phyloP scores from a whole-genome alignment of 2,888 invertebrate species.

The Bembecia ichneumoniformis region DNA sequence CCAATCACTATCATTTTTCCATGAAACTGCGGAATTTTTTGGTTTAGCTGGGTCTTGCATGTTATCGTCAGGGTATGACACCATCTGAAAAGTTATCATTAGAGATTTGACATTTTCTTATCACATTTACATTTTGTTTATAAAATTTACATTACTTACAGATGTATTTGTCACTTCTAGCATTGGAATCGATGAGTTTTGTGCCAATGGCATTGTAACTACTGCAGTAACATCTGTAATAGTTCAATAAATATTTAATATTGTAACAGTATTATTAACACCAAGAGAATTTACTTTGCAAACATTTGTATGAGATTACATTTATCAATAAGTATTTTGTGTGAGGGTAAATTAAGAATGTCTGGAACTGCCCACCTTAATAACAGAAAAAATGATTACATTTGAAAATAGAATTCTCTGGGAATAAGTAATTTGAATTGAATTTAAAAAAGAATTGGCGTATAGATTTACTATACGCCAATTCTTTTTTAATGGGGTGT shows the following conservation, averaged over 20 bases:
- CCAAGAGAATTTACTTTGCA: too few species aligned
- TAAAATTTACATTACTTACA: constrained; percentile 31
- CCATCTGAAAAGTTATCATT: constrained; percentile 32
- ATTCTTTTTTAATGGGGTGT: too few species aligned
- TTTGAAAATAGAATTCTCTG: too few species aligned
- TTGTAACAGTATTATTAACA: not conserved
- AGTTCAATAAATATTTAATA: not conserved
- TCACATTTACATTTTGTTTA: not conserved
- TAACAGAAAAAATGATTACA: too few species aligned
- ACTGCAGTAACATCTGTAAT: constrained; percentile 64
- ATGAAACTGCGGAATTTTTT: constrained; percentile 56
- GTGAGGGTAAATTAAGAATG: too few species aligned
- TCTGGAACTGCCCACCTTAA: too few species aligned
- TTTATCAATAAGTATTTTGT: too few species aligned
- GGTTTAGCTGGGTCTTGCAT: constrained; percentile 62
- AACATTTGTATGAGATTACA: too few species aligned
- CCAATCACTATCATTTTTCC: constrained; percentile 60
- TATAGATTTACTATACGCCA: too few species aligned
- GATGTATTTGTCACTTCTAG: constrained; percentile 66
- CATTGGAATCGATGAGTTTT: constrained; percentile 60
- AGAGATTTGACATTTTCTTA: not conserved
- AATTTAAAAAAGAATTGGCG: too few species aligned
- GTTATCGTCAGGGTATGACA: constrained; percentile 59
- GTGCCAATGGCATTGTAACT: constrained; percentile 62
- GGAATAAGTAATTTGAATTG: too few species aligned